Conservation (phyloP, 2,113 vertebrate genomes). For the Syngnathus floridae region DNA sequence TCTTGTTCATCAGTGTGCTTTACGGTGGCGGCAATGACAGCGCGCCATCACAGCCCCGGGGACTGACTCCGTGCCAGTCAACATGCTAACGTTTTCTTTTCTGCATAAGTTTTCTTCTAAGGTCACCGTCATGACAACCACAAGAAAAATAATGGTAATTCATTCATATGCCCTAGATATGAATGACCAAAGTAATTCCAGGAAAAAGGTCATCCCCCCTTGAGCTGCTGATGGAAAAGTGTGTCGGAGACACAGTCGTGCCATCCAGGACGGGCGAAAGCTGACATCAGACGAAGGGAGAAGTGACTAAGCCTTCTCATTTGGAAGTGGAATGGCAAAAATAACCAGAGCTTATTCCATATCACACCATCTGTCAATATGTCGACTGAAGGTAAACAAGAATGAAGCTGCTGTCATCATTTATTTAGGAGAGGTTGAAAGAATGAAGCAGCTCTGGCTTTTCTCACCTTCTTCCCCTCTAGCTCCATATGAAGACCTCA, state of each 20-base stretch:
- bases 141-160: too few species aligned
- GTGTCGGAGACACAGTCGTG: constrained; percentile 20
- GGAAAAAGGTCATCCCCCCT: constrained; percentile 22
- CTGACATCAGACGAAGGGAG: constrained; percentile 47
- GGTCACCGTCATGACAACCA: too few species aligned
- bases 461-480: constrained; percentile 1
- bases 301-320: constrained; percentile 53
- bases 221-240: constrained; percentile 26
- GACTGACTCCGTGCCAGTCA: constrained; percentile 13
- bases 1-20: constrained; percentile 46
- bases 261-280: constrained; percentile 18
- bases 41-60: constrained; percentile 15
- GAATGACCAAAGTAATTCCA: constrained; percentile 15
- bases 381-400: background rate
- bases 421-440: constrained; percentile 19
- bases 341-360: constrained; percentile 22
- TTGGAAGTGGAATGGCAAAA: constrained; percentile 37
- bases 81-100: background rate
- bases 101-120: too few species aligned
- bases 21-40: constrained; percentile 50
- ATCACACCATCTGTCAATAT: constrained; percentile 28
- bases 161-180: background rate
- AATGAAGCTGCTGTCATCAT: constrained; percentile 19
- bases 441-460: constrained; percentile 10
- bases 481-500: constrained; percentile 2